Evolutionary conservation across 2,888 invertebrate species (phyloP), one percentile per base, ranked within the genome.

Genomic region (Belgica antarctica): DNA sequence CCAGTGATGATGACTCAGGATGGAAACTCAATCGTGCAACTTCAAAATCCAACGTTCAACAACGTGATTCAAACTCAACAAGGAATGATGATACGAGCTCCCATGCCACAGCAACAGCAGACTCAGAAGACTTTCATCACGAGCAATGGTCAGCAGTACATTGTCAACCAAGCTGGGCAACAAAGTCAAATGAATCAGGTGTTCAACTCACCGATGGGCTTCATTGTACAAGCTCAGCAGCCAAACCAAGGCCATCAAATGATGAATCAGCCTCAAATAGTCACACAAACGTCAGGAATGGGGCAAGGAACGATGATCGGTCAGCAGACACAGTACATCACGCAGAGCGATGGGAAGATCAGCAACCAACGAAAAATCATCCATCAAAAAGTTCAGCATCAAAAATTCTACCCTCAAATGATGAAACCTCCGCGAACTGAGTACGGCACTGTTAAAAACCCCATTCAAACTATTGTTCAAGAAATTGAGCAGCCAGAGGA

Each of bases 81-180:
- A 19, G 90, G 92, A 0, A 90, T 92, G 81, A 90, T 93, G 8
- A 86, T 92, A 61, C 81, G 92, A 66, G 85, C 91, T 1, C 90
- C 89, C 7, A 86, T 87, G 46, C 85, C 87, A 2, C 86, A 88
- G 74, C 59, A 57, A 57, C 65, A 66, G 17, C 68, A 68, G 31
- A 17, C 52, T 22, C 19, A 28, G 7, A 47, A 70, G 57, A 70
- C 47, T n/a, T 36, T 46, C 1, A 69, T 70, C 2, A 70, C 19
- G 8, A 87, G 86, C 28, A 85, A 86, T 25, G 78, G 79, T 0
- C 80, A 80, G 70, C 91, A 90, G 77, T 89, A 89, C 72, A 85
- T 90, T 75, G 87, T 91, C 73, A 89, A 88, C 74, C 87, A 89
- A 70, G 88, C 87, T 71, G 89, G 90, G 0, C 90, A 90, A 75